Conservation (phyloP, 2,797 vertebrate genomes). For the Eulemur albifrons region DNA sequence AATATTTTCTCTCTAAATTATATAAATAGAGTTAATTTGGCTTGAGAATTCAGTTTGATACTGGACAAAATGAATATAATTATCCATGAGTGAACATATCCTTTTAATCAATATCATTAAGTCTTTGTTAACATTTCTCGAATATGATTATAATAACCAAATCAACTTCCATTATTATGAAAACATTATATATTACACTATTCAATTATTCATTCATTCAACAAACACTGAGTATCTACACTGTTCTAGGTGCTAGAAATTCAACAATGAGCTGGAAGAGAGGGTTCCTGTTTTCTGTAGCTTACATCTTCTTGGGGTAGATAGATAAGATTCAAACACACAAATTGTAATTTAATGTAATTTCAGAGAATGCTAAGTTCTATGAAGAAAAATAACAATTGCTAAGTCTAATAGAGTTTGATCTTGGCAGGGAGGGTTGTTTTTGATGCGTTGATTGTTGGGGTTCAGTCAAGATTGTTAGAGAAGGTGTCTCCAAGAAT, state of each 20-base stretch:
- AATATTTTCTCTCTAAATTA: constrained; percentile 36
- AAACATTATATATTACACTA: background rate
- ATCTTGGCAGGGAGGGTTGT: background rate
- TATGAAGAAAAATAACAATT: background rate
- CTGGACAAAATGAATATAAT: background rate
- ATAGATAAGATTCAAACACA: background rate
- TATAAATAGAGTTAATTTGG: constrained; percentile 29
- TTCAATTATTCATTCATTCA: background rate
- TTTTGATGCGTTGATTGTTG: background rate
- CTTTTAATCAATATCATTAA: background rate
- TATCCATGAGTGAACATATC: background rate
- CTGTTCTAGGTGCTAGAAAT: background rate
- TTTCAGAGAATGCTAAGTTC: background rate
- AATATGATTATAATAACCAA: background rate
- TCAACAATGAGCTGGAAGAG: background rate
- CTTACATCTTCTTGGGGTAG: background rate
- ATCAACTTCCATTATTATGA: background rate
- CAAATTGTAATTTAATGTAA: background rate
- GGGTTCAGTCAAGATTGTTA: background rate
- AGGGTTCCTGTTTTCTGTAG: background rate
- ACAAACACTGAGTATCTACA: background rate
- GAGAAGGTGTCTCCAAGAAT: background rate
- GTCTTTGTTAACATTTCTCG: background rate
- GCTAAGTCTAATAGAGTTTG: background rate
- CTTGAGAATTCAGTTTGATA: constrained; percentile 34